These are phyloP conservation scores for Pocillopora verrucosa DNA, from an alignment of 64 coral and sea anemone genomes.

Conservation along the genomic window DNA sequence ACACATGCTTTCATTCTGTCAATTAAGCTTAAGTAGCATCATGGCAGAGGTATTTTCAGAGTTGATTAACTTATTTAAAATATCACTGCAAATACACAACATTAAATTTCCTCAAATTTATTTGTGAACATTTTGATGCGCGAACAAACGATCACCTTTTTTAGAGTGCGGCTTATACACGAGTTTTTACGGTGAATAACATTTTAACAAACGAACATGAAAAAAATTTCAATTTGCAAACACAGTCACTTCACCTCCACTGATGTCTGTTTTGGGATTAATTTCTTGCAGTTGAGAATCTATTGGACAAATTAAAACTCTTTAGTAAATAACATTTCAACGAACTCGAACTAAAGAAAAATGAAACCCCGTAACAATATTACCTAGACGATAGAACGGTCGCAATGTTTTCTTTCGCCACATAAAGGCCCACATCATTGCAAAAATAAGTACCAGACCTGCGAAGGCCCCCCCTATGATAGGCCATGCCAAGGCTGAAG, in stretches of 20 bases:
- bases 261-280: no score
- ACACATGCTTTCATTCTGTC: no score
- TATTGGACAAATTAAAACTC: no score
- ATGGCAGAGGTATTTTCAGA: conserved; percentile 23
- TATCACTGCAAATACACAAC: background rate
- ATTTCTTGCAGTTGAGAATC: no score
- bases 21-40: no score
- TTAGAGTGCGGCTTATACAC: conserved; percentile 4
- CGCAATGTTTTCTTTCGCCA: background rate
- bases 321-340: no score
- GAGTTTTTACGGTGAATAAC: background rate
- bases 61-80: conserved; percentile 13
- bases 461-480: background rate
- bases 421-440: background rate
- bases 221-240: no score
- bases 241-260: no score
- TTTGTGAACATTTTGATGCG: background rate
- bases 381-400: background rate
- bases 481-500: background rate
- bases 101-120: background rate
- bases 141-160: background rate
- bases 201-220: no score
- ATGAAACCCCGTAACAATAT: background rate
- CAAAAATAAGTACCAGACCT: background rate
- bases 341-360: no score